These are phyloP conservation scores for Agonum fuliginosum DNA, from an alignment of 2,888 invertebrate species.

Conservation along the genomic window DNA sequence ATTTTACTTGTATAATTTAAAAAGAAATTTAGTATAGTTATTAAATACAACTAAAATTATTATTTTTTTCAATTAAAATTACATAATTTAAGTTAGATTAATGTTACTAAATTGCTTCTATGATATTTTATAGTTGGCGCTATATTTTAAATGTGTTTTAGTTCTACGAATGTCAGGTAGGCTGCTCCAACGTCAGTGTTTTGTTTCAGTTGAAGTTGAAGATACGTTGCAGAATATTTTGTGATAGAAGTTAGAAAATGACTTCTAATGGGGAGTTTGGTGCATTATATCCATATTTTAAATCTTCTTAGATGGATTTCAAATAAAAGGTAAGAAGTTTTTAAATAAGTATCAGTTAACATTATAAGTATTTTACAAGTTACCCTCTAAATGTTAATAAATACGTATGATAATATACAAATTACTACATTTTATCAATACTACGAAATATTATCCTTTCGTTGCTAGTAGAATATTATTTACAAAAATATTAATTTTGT, in stretches of 20 bases:
- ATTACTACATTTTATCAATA: too few relatives aligned
- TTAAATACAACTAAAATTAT: too few relatives aligned
- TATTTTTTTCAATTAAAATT: too few relatives aligned
- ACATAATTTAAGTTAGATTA: too few relatives aligned
- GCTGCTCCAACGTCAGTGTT: neutral
- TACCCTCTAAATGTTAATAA: too few relatives aligned
- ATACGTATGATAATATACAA: too few relatives aligned
- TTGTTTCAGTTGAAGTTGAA: neutral
- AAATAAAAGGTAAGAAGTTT: neutral
- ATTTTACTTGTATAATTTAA: neutral
- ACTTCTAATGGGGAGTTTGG: neutral
- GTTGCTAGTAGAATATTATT: neutral
- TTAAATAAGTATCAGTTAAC: too few relatives aligned
- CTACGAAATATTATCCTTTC: too few relatives aligned
- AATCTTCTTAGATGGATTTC: neutral
- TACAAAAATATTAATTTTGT: constrained; percentile 3
- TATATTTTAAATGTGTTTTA: neutral
- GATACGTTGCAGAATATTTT: neutral
- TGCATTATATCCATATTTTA: neutral
- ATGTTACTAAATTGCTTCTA: neutral
- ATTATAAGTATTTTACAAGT: too few relatives aligned
- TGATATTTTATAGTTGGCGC: neutral
- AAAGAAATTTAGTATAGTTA: neutral
- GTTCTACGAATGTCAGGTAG: neutral
- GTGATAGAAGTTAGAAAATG: neutral